Evolutionary conservation across 2,888 invertebrate species (phyloP).

Genomic region (Drosophila limbata): DNA sequence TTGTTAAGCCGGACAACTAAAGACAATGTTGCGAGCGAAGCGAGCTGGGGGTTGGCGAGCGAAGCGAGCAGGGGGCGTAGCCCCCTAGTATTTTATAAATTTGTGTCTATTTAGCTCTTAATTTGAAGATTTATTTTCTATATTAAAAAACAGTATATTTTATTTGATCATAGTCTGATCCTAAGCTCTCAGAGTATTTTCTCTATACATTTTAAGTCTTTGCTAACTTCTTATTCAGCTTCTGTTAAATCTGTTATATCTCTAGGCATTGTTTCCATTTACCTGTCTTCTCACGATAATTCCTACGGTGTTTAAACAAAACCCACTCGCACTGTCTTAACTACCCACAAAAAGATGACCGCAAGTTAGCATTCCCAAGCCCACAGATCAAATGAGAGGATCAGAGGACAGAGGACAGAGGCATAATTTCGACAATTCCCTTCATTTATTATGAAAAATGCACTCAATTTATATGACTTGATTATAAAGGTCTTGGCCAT

Average conservation of each 20-base stretch:
- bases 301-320: neutral
- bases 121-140: too few relatives aligned
- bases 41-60: too few relatives aligned
- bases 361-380: slow-evolving; percentile 2
- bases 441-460: slow-evolving; percentile 79
- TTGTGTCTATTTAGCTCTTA: too few relatives aligned
- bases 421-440: slow-evolving; percentile 79
- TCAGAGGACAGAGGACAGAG: slow-evolving; percentile 43
- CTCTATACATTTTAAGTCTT: neutral
- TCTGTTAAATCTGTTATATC: neutral
- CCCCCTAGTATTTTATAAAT: too few relatives aligned
- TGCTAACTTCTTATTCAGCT: neutral
- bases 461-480: slow-evolving; percentile 80
- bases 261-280: neutral
- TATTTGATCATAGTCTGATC: too few relatives aligned
- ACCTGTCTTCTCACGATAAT: slow-evolving; percentile 6
- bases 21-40: too few relatives aligned
- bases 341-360: slow-evolving; percentile 14
- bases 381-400: slow-evolving; percentile 14
- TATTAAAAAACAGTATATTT: too few relatives aligned
- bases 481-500: slow-evolving; percentile 67
- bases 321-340: slow-evolving; percentile 44
- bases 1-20: too few relatives aligned
- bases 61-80: too few relatives aligned
- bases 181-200: neutral